These are phyloP conservation scores for Geococcyx californianus DNA, from an alignment of 2,113 vertebrate genomes.

Conservation along the genomic window DNA sequence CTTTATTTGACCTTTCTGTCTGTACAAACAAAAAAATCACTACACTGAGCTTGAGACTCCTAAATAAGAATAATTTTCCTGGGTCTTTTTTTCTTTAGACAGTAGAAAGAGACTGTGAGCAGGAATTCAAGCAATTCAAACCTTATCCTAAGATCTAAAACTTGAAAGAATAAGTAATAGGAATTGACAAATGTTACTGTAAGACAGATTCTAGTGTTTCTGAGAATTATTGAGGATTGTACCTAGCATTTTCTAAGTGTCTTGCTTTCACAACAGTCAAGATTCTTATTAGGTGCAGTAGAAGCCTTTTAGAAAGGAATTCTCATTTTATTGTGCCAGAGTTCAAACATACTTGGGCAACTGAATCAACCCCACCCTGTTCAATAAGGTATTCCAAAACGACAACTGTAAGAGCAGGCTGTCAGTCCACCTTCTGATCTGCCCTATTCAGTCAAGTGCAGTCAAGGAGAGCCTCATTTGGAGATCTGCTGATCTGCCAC, in stretches of 20 bases:
- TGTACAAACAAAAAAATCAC: neutral
- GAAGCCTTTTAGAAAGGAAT: neutral
- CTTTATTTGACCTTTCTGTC: neutral
- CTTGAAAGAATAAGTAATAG: neutral
- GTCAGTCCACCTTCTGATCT: neutral
- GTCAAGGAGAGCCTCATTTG: neutral
- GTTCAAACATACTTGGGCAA: neutral
- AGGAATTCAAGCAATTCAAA: neutral
- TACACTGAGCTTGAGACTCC: neutral
- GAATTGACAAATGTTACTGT: neutral
- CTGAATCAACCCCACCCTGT: neutral
- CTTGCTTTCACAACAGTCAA: neutral
- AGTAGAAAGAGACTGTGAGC: neutral
- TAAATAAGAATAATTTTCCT: neutral
- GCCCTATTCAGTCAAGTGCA: neutral
- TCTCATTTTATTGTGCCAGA: neutral
- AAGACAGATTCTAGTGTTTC: neutral
- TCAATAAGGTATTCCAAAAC: neutral
- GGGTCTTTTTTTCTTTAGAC: neutral
- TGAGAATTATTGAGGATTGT: neutral
- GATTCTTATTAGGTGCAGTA: neutral
- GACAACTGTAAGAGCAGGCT: neutral
- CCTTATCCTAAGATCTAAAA: neutral
- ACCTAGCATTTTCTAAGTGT: neutral
- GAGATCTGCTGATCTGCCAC: neutral